Conservation (phyloP, 2,888 invertebrate species). For the Spatulosminthurus flaviceps region DNA sequence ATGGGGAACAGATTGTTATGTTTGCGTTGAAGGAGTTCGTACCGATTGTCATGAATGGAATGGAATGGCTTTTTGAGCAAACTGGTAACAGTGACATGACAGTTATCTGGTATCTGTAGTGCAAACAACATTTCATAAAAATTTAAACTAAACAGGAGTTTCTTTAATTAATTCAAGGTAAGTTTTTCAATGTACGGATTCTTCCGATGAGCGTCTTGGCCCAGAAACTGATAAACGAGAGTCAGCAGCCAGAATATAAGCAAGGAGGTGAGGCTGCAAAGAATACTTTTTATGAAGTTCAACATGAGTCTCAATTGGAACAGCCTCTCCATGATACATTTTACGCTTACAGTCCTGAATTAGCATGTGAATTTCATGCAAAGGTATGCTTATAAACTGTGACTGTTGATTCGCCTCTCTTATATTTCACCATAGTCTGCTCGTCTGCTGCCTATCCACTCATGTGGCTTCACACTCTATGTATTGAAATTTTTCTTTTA, state of each 20-base stretch:
- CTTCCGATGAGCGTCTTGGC: conserved; percentile 30
- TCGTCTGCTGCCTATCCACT: too few relatives aligned
- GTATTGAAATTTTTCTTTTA: background rate
- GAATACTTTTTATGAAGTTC: background rate
- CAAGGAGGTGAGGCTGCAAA: background rate
- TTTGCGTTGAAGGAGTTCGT: conserved; percentile 42
- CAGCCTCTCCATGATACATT: background rate
- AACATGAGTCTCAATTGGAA: conserved; percentile 34
- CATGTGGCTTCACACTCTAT: background rate
- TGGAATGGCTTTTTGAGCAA: conserved; percentile 33
- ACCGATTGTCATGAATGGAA: conserved; percentile 37
- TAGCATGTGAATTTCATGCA: conserved; percentile 41
- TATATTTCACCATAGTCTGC: too few relatives aligned
- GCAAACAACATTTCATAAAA: too few relatives aligned
- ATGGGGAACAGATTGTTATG: conserved; percentile 19
- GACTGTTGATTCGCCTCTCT: too few relatives aligned
- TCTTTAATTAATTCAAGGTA: background rate
- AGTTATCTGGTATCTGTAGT: too few relatives aligned
- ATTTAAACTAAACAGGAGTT: background rate
- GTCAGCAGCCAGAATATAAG: conserved; percentile 26
- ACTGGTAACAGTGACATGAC: background rate
- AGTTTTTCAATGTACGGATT: conserved; percentile 5
- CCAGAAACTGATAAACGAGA: conserved; percentile 31
- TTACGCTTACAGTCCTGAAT: conserved; percentile 21
- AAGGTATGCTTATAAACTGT: too few relatives aligned